A percentile compares a stretch with the other conserved stretches of the same genome.
Conservation (phyloP, 2,888 invertebrate species). For the Tenthredo scrophulariae region DNA sequence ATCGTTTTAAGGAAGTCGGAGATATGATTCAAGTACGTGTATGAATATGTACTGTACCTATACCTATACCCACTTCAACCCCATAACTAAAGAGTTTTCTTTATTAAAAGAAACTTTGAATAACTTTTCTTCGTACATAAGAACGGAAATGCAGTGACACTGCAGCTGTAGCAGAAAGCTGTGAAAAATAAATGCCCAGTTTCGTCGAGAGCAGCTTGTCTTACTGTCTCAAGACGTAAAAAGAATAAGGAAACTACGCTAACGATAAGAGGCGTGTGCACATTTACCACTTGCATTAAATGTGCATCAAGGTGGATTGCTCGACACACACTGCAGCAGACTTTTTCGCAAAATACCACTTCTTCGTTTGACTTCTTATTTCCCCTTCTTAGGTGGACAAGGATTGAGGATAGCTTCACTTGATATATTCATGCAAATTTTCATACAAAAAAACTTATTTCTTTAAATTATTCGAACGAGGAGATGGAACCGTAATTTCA, state of each 20-base stretch:
- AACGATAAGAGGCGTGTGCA: constrained; percentile 34
- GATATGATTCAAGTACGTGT: background rate
- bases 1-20: background rate
- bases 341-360: background rate
- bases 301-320: background rate
- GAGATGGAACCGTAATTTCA: background rate
- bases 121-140: constrained; percentile 7
- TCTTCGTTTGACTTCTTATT: background rate
- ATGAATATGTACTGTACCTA: background rate
- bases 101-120: background rate
- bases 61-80: background rate
- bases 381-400: background rate
- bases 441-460: background rate
- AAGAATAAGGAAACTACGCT: background rate
- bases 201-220: constrained; percentile 5
- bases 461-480: background rate
- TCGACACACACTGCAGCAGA: background rate
- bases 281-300: constrained; percentile 23
- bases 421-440: background rate
- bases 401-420: constrained; percentile 3
- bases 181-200: constrained; percentile 17
- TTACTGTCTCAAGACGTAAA: background rate
- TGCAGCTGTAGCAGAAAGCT: background rate
- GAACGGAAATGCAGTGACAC: constrained; percentile 38
- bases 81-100: background rate